These are phyloP conservation scores for Diaphora mendica DNA, from an alignment of 2,888 invertebrate genomes.

Conservation along the genomic window DNA sequence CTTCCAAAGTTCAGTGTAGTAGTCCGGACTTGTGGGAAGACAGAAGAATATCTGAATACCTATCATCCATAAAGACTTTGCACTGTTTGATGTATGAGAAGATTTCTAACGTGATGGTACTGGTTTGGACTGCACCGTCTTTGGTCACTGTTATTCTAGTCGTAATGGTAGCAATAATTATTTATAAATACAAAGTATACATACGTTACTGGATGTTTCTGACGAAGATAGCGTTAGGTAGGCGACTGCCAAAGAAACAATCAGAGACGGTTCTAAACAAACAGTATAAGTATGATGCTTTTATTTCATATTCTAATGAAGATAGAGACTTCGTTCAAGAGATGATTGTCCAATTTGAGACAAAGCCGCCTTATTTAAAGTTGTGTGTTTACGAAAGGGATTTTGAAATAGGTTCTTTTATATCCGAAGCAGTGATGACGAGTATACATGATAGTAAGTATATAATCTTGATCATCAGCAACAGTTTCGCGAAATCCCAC, in stretches of 20 bases:
- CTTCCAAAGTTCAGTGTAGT: conserved; percentile 75
- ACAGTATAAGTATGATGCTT: conserved; percentile 86
- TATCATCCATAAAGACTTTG: conserved; percentile 72
- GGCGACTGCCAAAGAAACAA: conserved; percentile 68
- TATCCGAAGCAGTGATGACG: conserved; percentile 88
- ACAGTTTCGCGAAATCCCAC: conserved; percentile 89
- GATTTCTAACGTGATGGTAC: conserved; percentile 71
- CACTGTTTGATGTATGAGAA: conserved; percentile 76
- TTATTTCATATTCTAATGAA: conserved; percentile 87
- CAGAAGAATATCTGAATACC: conserved; percentile 73
- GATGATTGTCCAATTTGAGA: conserved; percentile 87
- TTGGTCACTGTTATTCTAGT: conserved; percentile 70
- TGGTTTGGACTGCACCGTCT: conserved; percentile 78
- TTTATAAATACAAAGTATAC: conserved; percentile 81
- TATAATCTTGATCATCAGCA: conserved; percentile 89
- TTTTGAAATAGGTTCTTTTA: conserved; percentile 88
- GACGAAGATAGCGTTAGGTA: conserved; percentile 82
- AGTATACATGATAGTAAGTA: conserved; percentile 88
- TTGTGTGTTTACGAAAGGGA: conserved; percentile 90
- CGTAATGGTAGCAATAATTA: conserved; percentile 57
- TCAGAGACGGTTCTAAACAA: conserved; percentile 46
- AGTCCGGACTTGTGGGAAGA: conserved; percentile 81
- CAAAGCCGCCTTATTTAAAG: conserved; percentile 85
- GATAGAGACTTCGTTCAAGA: conserved; percentile 88
- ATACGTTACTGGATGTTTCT: conserved; percentile 86